Conservation (phyloP, 2,888 invertebrate genomes). For the Sesamia inferens region DNA sequence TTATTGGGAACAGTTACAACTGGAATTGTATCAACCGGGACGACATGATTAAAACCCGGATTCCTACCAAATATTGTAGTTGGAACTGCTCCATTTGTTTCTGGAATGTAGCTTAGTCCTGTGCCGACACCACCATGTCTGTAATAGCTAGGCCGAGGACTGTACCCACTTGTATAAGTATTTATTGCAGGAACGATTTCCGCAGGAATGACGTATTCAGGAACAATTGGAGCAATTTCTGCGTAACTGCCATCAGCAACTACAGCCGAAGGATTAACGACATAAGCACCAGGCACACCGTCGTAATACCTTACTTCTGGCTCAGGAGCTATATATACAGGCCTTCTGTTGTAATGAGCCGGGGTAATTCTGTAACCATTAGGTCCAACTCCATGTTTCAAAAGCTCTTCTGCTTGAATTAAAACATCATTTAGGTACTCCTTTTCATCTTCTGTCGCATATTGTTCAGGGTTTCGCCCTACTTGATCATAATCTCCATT, state of each 20-base stretch:
- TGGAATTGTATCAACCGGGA: neutral
- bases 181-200: neutral
- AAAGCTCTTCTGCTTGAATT: conserved; percentile 8
- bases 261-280: neutral
- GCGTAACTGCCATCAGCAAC: neutral
- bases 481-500: neutral
- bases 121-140: neutral
- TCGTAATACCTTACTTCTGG: neutral
- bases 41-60: neutral
- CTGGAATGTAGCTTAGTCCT: neutral
- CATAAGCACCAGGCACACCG: neutral
- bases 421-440: conserved; percentile 11
- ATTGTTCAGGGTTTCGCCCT: neutral
- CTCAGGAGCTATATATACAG: neutral
- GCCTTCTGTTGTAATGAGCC: neutral
- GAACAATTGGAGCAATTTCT: neutral
- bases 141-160: neutral
- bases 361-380: neutral
- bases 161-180: neutral
- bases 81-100: neutral
- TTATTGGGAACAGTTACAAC: neutral
- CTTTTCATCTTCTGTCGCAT: neutral
- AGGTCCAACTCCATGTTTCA: neutral
- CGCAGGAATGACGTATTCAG: neutral
- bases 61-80: conserved; percentile 25